These are phyloP conservation scores for Cheilosia pagana DNA, from an alignment of 2,888 invertebrate genomes.

Conservation along the genomic window DNA sequence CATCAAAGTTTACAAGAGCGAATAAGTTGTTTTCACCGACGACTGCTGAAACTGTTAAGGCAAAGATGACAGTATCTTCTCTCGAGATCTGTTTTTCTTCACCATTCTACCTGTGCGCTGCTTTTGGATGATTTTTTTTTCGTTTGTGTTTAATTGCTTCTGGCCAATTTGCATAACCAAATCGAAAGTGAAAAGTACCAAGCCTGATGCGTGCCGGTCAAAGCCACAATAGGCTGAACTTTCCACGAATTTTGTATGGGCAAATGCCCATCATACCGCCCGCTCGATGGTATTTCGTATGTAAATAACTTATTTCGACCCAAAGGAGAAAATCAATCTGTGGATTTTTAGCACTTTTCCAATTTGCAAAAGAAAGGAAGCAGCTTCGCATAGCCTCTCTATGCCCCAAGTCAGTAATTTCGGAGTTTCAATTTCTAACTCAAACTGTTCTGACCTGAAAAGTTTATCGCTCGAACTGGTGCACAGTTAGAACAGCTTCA, in stretches of 20 bases:
- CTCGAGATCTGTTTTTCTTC: conserved; percentile 22
- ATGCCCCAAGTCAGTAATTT: background rate
- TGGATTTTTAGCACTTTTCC: conserved; percentile 8
- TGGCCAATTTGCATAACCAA: conserved; percentile 69
- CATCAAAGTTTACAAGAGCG: conserved; percentile 52
- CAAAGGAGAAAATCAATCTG: conserved; percentile 42
- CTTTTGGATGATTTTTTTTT: conserved; percentile 11
- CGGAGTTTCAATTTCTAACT: conserved; percentile 40
- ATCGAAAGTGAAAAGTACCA: conserved; percentile 72
- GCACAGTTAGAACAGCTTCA: conserved; percentile 34
- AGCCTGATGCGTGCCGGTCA: conserved; percentile 40
- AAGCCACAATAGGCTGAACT: conserved; percentile 44
- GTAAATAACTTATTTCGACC: conserved; percentile 49
- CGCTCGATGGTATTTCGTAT: conserved; percentile 17
- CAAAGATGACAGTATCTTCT: conserved; percentile 35
- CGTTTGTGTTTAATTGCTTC: conserved; percentile 15
- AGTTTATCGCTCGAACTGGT: conserved; percentile 45
- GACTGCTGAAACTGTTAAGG: conserved; percentile 15
- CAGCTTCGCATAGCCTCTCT: background rate
- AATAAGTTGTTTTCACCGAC: conserved; percentile 47
- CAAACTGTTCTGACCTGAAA: conserved; percentile 23
- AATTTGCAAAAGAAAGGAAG: too few species aligned
- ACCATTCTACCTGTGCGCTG: conserved; percentile 13
- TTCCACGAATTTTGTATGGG: conserved; percentile 31
- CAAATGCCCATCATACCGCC: background rate